Evolutionary conservation across 2,888 invertebrate genomes (phyloP), one percentile per base, ranked within the genome.

Genomic region (Drosophila suboccidentalis): DNA sequence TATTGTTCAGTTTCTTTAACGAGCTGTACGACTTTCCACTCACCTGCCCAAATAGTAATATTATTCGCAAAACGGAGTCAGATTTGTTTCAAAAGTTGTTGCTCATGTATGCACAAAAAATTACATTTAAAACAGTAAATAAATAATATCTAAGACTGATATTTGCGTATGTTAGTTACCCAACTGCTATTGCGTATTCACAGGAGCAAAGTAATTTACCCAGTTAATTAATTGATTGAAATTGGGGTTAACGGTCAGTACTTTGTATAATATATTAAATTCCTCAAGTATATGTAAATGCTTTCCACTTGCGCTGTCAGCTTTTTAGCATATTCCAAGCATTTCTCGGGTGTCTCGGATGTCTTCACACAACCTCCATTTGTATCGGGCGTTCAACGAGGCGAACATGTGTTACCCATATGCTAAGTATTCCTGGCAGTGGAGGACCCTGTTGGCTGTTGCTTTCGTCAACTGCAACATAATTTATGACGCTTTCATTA

Each of bases 401-500:
- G 55, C 32, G 38, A 49, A 65, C 82, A 80, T 83, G 61, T 83
- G 87, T 71, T 74, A 43, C 62, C 61, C 75, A 82, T 80, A 79
- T 85, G 82, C 70, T 89, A 84, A 89, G 69, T 74, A 80, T 68
- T 26, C 46, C 29, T 15, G 15, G 53, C 47, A 47, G 41, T 22
- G 22, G 22, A 4, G 53, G 29, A 34, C 54, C 38, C 54, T 22
- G 76, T 47, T 69, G 73, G 79, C 73, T 77, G 77, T 80, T 81
- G 85, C 87, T 90, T 90, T 90, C 91, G 91, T 91, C 90, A 91
- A 91, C 78, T 90, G 87, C 84, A 88, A 82, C 91, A 91, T 91
- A 91, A 91, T 91, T 91, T 91, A 91, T 91, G 90, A 91, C 89
- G 91, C 91, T 91, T 91, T 91, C 91, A 91, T 91, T 91, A 91